Evolutionary conservation across 2,113 vertebrate genomes (phyloP).

Genomic region (Trichechus manatus): DNA sequence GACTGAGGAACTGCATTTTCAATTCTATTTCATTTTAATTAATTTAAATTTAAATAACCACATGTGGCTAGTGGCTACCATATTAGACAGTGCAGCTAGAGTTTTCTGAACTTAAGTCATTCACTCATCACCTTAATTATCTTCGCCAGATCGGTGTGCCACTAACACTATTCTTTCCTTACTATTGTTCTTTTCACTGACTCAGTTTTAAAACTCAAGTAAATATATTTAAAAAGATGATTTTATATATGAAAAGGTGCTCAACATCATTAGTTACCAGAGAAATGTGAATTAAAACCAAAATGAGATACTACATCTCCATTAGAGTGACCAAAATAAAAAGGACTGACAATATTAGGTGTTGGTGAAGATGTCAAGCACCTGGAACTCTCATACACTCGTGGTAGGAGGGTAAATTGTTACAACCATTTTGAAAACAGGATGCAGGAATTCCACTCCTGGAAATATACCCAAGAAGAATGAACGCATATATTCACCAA

Average conservation of each 20-base stretch:
- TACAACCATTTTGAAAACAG: background rate
- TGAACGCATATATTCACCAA: background rate
- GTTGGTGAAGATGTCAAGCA: background rate
- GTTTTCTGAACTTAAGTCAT: background rate
- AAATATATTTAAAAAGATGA: background rate
- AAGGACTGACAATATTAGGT: background rate
- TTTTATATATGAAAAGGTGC: background rate
- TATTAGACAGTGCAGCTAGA: background rate
- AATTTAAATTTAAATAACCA: background rate
- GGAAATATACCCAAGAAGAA: background rate
- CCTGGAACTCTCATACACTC: background rate
- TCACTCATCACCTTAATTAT: background rate
- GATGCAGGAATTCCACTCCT: background rate
- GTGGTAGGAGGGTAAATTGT: background rate
- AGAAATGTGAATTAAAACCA: background rate
- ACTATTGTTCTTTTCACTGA: background rate
- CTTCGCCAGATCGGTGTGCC: background rate
- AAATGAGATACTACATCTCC: background rate
- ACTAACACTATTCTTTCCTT: background rate
- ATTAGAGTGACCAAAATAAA: background rate
- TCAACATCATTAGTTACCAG: background rate
- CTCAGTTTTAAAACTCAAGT: background rate
- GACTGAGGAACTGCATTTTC: background rate
- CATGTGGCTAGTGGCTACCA: background rate
- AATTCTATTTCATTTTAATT: background rate